Percentiles rank a stretch among this genome's conserved stretches.
phyloP scores from a whole-genome alignment of 2,797 vertebrate species.

The Gallinago solitaria region DNA sequence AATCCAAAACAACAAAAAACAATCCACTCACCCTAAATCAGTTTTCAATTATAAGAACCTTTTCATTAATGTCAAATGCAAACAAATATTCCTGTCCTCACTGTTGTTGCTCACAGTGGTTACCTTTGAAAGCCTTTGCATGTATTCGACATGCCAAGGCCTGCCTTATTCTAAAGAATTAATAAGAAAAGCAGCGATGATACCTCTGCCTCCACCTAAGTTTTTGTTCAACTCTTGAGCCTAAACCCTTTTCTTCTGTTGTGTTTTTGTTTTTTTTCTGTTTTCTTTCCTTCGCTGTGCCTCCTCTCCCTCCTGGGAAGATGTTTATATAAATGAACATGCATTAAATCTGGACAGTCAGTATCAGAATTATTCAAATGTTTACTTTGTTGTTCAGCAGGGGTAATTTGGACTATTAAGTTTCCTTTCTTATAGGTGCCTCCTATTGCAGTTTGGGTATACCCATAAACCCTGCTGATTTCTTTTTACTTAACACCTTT shows the following conservation, averaged over 20 bases:
- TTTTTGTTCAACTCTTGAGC: not conserved
- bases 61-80: not conserved
- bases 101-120: not conserved
- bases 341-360: not conserved
- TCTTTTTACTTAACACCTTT: not conserved
- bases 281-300: fast-evolving
- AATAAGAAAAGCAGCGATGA: not conserved
- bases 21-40: not conserved
- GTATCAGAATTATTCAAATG: not conserved
- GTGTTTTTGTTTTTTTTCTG: not conserved
- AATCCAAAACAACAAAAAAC: not conserved
- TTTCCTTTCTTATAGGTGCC: not conserved
- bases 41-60: not conserved
- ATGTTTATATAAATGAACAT: not conserved
- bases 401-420: not conserved
- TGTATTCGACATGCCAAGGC: not conserved
- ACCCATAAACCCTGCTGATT: not conserved
- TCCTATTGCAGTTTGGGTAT: not conserved
- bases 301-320: not conserved
- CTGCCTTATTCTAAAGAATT: not conserved
- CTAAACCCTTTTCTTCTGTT: not conserved
- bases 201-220: not conserved
- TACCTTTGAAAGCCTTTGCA: not conserved
- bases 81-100: not conserved
- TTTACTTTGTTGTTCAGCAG: not conserved